phyloP scores from a whole-genome alignment of 2,888 invertebrate genomes.

The Phengaris alcon region DNA sequence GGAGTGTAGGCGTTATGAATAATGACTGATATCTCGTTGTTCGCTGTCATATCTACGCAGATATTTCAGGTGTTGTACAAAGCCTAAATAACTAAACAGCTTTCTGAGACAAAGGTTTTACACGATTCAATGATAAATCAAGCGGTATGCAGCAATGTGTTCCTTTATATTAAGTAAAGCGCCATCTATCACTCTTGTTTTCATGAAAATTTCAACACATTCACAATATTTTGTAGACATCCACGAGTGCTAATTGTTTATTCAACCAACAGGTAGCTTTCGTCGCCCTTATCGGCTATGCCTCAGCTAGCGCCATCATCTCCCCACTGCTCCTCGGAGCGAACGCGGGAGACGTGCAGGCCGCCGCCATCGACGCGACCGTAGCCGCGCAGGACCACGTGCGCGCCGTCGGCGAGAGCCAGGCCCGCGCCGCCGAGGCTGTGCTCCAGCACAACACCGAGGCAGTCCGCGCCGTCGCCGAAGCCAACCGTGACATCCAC shows the following conservation, averaged over 20 bases:
- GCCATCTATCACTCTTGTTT: neutral
- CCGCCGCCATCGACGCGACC: slow-evolving; percentile 68
- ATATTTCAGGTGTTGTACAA: slow-evolving; percentile 12
- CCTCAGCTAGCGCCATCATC: slow-evolving; percentile 62
- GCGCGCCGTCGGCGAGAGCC: slow-evolving; percentile 60
- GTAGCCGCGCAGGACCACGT: slow-evolving; percentile 63
- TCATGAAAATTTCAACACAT: no score
- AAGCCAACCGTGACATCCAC: slow-evolving; percentile 62
- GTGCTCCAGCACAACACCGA: slow-evolving; percentile 63
- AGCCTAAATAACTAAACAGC: neutral
- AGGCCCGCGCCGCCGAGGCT: slow-evolving; percentile 65
- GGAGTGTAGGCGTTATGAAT: slow-evolving; percentile 20
- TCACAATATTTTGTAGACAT: neutral
- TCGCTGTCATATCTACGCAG: neutral
- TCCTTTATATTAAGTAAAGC: neutral
- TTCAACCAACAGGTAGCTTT: slow-evolving; percentile 60
- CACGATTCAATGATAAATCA: neutral
- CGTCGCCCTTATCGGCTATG: slow-evolving; percentile 74
- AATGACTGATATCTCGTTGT: neutral
- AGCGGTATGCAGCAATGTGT: neutral
- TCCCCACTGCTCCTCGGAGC: slow-evolving; percentile 58
- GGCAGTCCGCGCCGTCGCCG: slow-evolving; percentile 60
- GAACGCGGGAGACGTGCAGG: slow-evolving; percentile 69
- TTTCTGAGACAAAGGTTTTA: neutral
- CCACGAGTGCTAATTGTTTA: neutral